These are phyloP conservation scores for Trematomus bernacchii DNA, from an alignment of 2,797 vertebrate species.

Conservation along the genomic window DNA sequence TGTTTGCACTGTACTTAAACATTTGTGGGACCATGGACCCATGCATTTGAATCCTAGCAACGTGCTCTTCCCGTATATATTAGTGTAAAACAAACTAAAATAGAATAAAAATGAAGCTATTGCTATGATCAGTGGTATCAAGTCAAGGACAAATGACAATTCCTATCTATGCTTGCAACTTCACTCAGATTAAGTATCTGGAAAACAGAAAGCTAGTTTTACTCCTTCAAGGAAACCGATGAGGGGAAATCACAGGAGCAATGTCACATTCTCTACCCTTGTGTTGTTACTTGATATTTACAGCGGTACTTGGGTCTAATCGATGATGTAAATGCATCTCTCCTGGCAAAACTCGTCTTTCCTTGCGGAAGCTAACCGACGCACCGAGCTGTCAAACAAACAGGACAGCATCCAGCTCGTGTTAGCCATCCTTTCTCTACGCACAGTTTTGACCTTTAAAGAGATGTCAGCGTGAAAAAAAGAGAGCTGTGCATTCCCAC, in stretches of 20 bases:
- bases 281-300: conserved; percentile 78
- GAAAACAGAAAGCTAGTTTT: conserved; percentile 34
- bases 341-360: conserved; percentile 56
- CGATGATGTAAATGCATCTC: conserved; percentile 76
- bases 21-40: background rate
- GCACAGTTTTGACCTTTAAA: conserved; percentile 79
- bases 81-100: background rate
- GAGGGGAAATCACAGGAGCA: conserved; percentile 46
- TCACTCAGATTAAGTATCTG: conserved; percentile 15
- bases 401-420: conserved; percentile 45
- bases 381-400: conserved; percentile 67
- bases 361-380: conserved; percentile 61
- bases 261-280: conserved; percentile 53
- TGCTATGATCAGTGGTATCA: background rate
- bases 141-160: conserved; percentile 28
- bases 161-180: conserved; percentile 20
- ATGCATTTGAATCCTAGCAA: background rate
- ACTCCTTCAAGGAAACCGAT: conserved; percentile 43
- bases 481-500: conserved; percentile 27
- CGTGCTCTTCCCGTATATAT: background rate
- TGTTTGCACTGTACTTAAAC: conserved; percentile 16
- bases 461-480: conserved; percentile 60
- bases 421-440: conserved; percentile 60
- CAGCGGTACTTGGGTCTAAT: conserved; percentile 66
- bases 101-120: background rate